Conservation (phyloP, 35 echinoderm and acorn worm genomes). For the Patiria miniata region DNA sequence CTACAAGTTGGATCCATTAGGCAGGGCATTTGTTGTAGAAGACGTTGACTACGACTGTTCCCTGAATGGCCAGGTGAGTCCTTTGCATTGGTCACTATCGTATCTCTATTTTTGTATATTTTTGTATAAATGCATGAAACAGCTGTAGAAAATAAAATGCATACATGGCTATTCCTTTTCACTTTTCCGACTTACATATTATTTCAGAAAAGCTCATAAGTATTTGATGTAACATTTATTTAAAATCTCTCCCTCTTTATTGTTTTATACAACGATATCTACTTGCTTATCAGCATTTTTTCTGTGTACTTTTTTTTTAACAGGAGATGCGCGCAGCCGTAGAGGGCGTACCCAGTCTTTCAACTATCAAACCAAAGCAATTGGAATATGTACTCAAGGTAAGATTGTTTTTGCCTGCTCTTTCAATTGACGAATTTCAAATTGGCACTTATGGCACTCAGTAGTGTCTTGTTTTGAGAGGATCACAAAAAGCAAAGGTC, state of each 20-base stretch:
- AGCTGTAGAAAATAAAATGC: no score
- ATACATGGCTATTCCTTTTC: no score
- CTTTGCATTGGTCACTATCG: background rate
- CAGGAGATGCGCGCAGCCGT: conserved; percentile 80
- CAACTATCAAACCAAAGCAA: conserved; percentile 78
- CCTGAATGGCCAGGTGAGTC: conserved; percentile 60
- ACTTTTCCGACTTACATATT: no score
- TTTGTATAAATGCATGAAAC: conserved; percentile 1
- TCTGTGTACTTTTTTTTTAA: background rate
- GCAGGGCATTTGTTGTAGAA: conserved; percentile 81
- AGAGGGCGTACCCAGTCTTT: conserved; percentile 75
- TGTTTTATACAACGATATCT: no score
- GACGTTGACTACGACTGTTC: conserved; percentile 71
- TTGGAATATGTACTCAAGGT: conserved; percentile 87
- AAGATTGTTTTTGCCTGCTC: background rate
- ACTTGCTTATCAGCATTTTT: background rate
- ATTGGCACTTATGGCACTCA: no score
- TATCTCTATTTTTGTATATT: background rate
- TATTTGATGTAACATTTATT: no score
- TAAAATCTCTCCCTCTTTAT: no score
- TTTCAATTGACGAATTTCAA: no score
- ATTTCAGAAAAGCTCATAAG: no score
- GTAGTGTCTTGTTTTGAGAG: no score
- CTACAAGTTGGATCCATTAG: conserved; percentile 78
- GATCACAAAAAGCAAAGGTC: no score